A percentile compares a stretch with the other conserved stretches of the same genome.
These are phyloP conservation scores for Phyllostomus hastatus DNA, from an alignment of 2,113 vertebrate genomes.

Conservation along the genomic window DNA sequence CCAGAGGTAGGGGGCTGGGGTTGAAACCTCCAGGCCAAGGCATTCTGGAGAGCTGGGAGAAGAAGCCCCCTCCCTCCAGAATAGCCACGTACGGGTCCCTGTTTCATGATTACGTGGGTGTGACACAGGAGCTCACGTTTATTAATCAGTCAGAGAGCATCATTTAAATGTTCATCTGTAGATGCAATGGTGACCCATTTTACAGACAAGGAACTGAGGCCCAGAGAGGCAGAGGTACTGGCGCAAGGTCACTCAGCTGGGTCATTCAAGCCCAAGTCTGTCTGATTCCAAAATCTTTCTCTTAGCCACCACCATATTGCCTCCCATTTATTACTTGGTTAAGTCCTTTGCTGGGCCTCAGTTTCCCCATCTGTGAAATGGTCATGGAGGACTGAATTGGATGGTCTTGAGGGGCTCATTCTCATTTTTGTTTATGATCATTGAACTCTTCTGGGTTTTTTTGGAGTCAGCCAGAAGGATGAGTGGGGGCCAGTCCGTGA, in stretches of 20 bases:
- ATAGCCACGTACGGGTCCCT: rapidly evolving
- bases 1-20: background rate
- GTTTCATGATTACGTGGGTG: background rate
- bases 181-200: background rate
- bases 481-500: background rate
- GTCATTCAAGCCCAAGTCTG: background rate
- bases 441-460: background rate
- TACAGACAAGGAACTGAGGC: background rate
- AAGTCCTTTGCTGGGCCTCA: background rate
- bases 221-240: background rate
- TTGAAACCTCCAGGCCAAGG: background rate
- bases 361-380: background rate
- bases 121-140: background rate
- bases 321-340: background rate
- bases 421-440: background rate
- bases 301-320: background rate
- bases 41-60: background rate
- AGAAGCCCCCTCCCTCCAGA: background rate
- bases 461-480: background rate
- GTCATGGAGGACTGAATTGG: background rate
- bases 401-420: background rate
- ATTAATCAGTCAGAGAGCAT: background rate
- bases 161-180: background rate
- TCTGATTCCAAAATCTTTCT: background rate
- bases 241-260: background rate